Conservation (phyloP, 2,797 vertebrate genomes). For the Typhlichthys subterraneus region DNA sequence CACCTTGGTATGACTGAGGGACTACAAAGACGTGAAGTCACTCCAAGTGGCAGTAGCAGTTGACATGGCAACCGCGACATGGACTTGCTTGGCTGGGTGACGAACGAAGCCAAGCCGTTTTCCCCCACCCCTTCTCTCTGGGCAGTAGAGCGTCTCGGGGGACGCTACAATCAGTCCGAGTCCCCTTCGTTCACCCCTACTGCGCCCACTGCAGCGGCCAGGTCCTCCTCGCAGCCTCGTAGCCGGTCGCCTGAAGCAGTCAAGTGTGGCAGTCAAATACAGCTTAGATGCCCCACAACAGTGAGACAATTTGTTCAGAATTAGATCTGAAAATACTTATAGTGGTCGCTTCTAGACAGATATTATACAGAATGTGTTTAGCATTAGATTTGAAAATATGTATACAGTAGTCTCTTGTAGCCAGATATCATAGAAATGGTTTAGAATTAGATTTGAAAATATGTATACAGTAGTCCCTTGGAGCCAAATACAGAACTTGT, state of each 20-base stretch:
- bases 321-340: not conserved
- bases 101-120: conserved; percentile 10
- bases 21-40: conserved; percentile 16
- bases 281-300: too few relatives aligned
- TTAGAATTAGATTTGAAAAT: too few relatives aligned
- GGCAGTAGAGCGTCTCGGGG: not conserved
- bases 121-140: not conserved
- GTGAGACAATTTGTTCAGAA: not conserved
- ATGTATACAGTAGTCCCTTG: too few relatives aligned
- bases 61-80: conserved; percentile 7
- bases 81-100: conserved; percentile 11
- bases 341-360: too few relatives aligned
- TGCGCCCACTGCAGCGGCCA: conserved; percentile 83
- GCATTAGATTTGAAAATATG: too few relatives aligned
- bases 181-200: conserved; percentile 79
- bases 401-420: too few relatives aligned
- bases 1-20: not conserved
- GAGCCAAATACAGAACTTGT: not conserved
- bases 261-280: too few relatives aligned
- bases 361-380: too few relatives aligned
- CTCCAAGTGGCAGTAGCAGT: not conserved
- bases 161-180: conserved; percentile 81
- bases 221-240: conserved; percentile 87
- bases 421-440: too few relatives aligned
- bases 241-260: conserved; percentile 86